Conservation (phyloP, 2,797 vertebrate species). For the Jordanella pulchra region DNA sequence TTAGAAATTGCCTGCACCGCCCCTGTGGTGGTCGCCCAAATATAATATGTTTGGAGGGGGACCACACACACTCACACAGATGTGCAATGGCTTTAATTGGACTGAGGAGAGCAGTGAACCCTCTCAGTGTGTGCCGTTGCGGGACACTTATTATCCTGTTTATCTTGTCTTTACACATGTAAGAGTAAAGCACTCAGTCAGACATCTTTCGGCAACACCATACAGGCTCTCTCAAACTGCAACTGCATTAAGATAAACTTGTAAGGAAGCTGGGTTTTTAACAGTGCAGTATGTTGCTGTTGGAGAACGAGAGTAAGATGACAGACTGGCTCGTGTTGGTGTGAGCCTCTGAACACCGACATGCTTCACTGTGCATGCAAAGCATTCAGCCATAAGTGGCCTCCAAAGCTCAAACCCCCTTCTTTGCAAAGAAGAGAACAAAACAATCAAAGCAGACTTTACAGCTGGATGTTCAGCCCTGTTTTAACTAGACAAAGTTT, state of each 20-base stretch:
- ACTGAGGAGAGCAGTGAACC: slow-evolving; percentile 27
- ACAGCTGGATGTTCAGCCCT: no score
- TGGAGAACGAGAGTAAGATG: slow-evolving; percentile 33
- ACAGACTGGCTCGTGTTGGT: neutral
- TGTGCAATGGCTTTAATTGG: slow-evolving; percentile 6
- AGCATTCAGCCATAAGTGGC: slow-evolving; percentile 37
- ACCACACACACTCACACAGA: slow-evolving; percentile 66
- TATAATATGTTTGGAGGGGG: slow-evolving; percentile 59
- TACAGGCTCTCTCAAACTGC: slow-evolving; percentile 30
- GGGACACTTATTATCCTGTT: slow-evolving; percentile 27
- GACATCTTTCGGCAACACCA: slow-evolving; percentile 35
- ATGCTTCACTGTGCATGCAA: slow-evolving; percentile 39
- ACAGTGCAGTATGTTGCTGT: slow-evolving; percentile 49
- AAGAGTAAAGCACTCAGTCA: slow-evolving; percentile 17
- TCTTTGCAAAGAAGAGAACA: no score
- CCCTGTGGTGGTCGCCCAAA: slow-evolving; percentile 61
- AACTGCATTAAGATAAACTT: slow-evolving; percentile 4
- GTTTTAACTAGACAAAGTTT: no score
- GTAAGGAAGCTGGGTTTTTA: slow-evolving; percentile 23
- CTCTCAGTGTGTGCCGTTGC: slow-evolving; percentile 23
- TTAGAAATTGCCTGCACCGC: slow-evolving; percentile 55
- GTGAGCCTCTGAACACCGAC: slow-evolving; percentile 22
- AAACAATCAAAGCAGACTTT: no score
- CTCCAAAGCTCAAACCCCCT: slow-evolving; percentile 27
- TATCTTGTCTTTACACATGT: slow-evolving; percentile 34